A percentile compares a stretch with the other conserved stretches of the same genome.
phyloP scores from a whole-genome alignment of 2,888 invertebrate genomes.

The Clitarchus hookeri region DNA sequence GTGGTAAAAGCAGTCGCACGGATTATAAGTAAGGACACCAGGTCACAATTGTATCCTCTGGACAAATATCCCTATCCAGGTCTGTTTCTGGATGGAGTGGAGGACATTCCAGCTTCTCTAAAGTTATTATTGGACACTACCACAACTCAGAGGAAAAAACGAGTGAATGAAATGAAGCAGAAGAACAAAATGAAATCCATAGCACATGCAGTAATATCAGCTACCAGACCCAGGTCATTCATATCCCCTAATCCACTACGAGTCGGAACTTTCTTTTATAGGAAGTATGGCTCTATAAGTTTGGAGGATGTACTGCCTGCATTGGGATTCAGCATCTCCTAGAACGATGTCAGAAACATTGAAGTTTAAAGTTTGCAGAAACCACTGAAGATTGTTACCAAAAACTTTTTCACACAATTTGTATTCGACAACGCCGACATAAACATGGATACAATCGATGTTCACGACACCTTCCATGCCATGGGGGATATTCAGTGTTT shows the following conservation, averaged over 20 bases:
- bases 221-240: background rate
- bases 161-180: background rate
- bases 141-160: background rate
- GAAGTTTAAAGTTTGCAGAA: background rate
- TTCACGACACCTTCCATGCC: too few relatives aligned
- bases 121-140: background rate
- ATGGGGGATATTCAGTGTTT: constrained; percentile 21
- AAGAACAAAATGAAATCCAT: background rate
- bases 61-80: background rate
- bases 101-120: background rate
- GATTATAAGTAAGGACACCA: background rate
- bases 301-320: background rate
- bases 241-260: background rate
- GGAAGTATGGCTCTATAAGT: background rate
- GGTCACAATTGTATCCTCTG: background rate
- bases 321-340: background rate
- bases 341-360: background rate
- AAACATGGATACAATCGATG: constrained; percentile 18
- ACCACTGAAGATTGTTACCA: background rate
- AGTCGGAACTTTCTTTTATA: background rate
- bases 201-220: background rate
- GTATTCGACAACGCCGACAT: constrained; percentile 26
- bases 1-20: background rate
- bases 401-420: constrained; percentile 9
- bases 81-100: background rate